Evolutionary conservation across 2,888 invertebrate species (phyloP), one percentile per base, ranked within the genome.

Genomic region (Hyalella azteca): DNA sequence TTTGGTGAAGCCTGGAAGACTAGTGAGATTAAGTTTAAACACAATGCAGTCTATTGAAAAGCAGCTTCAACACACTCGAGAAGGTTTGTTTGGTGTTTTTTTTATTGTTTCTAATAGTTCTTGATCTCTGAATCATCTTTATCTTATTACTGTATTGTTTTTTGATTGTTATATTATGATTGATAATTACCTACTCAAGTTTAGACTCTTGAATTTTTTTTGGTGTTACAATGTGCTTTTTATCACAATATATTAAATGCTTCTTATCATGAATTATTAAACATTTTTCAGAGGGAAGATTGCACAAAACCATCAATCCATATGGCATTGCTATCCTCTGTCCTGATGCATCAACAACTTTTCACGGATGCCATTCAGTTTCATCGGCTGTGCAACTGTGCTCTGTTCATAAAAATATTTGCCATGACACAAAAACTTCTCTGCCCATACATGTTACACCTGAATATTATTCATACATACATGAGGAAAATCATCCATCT

Each of bases 271-370:
- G 19, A 3, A 45, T 1, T 50, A 22, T 3, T 50, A 50, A 29
- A 13, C 4, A 54, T 59, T 59, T 59, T 73, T 73, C 79, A 79
- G 79, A 73, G 19, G 73, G 60, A 36, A 22, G 79, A 13, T 36
- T 79, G 1, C 48, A 36, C 26, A 79, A 79, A 73, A 45, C 48
- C n/a, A 73, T 79, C 36, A 79, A 79, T 36, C 39, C 45, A n/a
- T 79, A 73, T 32, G 79, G 79, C 29, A 73, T 79, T 73, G 79
- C 48, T n/a, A 73, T 79, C 32, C n/a, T 79, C 11, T 73, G 73
- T 19, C 48, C 79, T 48, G 73, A 79, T 73, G 79, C 73, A n/a
- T 48, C 50, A 4, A 73, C 79, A 2, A 19, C 40, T 7, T 79
- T 73, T 26, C 36, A 73, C 29, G 39, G 36, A 29, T 66, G 54